Conservation (phyloP, 2,888 invertebrate genomes). For the Pantelozetes paolii region DNA sequence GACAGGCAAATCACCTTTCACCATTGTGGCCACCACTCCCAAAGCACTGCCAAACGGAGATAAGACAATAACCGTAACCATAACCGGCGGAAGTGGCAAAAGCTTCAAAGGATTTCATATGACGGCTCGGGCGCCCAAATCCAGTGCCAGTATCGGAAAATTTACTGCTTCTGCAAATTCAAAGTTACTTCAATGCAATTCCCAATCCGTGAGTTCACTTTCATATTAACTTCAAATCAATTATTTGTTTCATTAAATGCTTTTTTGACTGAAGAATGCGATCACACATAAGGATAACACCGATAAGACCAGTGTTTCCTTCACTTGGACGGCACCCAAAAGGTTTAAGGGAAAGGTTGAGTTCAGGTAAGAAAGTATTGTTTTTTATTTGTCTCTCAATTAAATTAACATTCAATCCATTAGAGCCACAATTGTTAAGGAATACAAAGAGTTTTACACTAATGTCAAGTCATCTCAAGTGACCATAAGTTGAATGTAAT, state of each 20-base stretch:
- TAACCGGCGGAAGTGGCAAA: constrained; percentile 28
- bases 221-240: neutral
- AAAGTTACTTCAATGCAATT: constrained; percentile 22
- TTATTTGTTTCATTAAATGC: too few species aligned
- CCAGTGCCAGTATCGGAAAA: constrained; percentile 36
- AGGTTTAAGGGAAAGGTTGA: constrained; percentile 44
- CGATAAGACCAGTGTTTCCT: constrained; percentile 40
- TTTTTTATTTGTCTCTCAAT: neutral
- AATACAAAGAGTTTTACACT: constrained; percentile 44
- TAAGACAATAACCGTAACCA: constrained; percentile 34
- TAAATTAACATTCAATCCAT: neutral
- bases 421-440: constrained; percentile 45
- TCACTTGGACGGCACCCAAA: constrained; percentile 41
- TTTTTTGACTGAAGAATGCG: constrained; percentile 28
- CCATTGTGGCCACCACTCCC: constrained; percentile 21
- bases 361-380: constrained; percentile 25
- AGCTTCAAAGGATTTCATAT: constrained; percentile 44
- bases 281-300: constrained; percentile 42
- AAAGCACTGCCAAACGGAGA: constrained; percentile 25
- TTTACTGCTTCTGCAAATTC: constrained; percentile 35
- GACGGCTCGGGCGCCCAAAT: constrained; percentile 37
- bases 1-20: constrained; percentile 31
- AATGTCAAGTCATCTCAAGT: constrained; percentile 36
- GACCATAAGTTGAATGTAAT: constrained; percentile 4
- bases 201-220: constrained; percentile 24